Evolutionary conservation across 2,113 vertebrate species (phyloP), one percentile per base, ranked within the genome.

Genomic region (Elaphurus davidianus): DNA sequence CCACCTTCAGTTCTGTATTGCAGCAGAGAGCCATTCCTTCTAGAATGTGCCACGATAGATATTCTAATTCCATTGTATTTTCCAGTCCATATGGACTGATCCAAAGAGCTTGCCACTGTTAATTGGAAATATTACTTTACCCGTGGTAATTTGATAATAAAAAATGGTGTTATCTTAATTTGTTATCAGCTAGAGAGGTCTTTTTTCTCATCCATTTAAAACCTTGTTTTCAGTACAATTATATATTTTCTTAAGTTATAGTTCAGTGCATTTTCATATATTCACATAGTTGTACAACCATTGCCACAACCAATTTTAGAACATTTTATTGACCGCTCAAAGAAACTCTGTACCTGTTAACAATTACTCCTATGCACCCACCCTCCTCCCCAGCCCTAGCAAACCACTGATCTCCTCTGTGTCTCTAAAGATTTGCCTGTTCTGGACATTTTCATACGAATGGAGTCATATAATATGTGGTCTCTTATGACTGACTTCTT

Each of bases 111-210:
- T 57, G 50, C 28, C 19, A 52, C 85, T 96, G 16, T 85, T 91
- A 43, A 84, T 57, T 74, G 4, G 59, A 84, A 71, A 25, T 79
- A 7, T 95, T 81, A 59, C 79, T 78, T 81, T 85, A 71, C 54
- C 13, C 8, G 7, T 45, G 21, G 50, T 88, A 47, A 95, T 60
- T 92, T 62, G 21, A 43, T 71, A 92, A 87, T 36, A 84, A 52
- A 95, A 87, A 96, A n/a, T 87, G 33, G 36, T 76, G 25, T 93
- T 21, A 97, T 86, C 79, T 88, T 92, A 85, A 55, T 95, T 89
- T 67, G 50, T 94, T 60, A 67, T 47, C 14, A 96, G 16, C 28
- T 71, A 2, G 13, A 87, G 57, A 21, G 7, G 9, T 54, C 88
- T 90, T n/a, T 52, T 84, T 40, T 25, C 0, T n/a, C 23, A 2